These are phyloP conservation scores for Oceanodroma leucorhoa DNA, from an alignment of 2,797 vertebrate species.

Conservation along the genomic window DNA sequence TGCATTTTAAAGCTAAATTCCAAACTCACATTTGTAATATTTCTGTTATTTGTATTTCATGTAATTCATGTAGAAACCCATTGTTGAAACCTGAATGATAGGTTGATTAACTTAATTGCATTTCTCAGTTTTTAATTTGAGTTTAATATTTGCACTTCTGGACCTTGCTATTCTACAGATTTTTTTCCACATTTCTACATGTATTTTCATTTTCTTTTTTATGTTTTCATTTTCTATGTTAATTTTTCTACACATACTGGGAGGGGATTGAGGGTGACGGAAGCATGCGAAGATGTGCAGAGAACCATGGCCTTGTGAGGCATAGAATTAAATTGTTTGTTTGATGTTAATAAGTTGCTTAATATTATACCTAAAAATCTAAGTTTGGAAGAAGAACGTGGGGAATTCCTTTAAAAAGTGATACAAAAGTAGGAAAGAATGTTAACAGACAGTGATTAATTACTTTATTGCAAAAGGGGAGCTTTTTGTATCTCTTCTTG, in stretches of 20 bases:
- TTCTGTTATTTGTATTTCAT: background rate
- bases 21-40: background rate
- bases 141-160: background rate
- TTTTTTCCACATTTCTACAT: background rate
- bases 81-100: background rate
- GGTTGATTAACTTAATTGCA: background rate
- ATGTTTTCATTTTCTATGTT: background rate
- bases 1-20: background rate
- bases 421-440: background rate
- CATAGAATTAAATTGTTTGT: background rate
- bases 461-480: constrained; percentile 27
- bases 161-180: background rate
- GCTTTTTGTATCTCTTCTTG: constrained; percentile 33
- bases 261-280: background rate
- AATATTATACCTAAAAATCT: background rate
- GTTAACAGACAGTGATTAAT: constrained; percentile 54
- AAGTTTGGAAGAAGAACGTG: background rate
- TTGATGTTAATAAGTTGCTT: background rate
- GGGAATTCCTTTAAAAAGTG: constrained; percentile 45
- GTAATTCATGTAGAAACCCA: background rate
- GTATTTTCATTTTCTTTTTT: background rate
- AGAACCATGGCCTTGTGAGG: background rate
- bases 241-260: background rate
- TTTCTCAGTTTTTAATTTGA: background rate
- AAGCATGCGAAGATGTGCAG: background rate